Percentiles rank a stretch among this genome's conserved stretches.
Conservation (phyloP, 2,113 vertebrate genomes). For the Vireo altiloquus region DNA sequence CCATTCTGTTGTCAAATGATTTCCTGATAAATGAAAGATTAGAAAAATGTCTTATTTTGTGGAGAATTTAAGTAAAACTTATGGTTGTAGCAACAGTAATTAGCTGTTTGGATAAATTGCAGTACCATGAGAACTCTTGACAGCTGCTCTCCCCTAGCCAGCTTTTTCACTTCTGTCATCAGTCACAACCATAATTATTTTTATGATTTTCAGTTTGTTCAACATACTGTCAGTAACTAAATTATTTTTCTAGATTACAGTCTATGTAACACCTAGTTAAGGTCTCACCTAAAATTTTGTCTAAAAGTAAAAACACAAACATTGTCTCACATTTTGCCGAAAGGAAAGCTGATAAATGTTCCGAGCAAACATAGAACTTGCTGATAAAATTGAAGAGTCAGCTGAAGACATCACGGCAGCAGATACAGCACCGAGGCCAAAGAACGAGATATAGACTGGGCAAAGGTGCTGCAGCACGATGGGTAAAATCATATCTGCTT, state of each 20-base stretch:
- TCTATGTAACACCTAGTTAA: neutral
- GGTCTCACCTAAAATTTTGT: neutral
- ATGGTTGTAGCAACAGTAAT: neutral
- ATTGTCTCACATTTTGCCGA: slow-evolving; percentile 87
- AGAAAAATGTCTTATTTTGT: neutral
- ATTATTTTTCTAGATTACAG: neutral
- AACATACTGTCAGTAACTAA: neutral
- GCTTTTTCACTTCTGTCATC: neutral
- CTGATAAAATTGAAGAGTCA: slow-evolving; percentile 96
- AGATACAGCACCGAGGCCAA: slow-evolving; percentile 92
- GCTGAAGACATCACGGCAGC: slow-evolving; percentile 98
- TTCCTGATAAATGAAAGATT: neutral
- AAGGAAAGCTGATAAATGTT: slow-evolving; percentile 97
- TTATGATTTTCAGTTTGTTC: neutral
- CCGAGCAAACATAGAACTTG: slow-evolving; percentile 96
- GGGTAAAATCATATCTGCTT: slow-evolving; percentile 95
- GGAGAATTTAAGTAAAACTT: neutral
- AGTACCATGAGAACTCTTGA: neutral
- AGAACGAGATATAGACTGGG: slow-evolving; percentile 90
- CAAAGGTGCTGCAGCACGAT: slow-evolving; percentile 95
- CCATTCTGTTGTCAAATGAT: neutral
- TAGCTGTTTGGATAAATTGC: neutral
- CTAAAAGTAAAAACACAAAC: neutral
- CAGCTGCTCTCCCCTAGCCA: neutral
- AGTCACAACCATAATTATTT: neutral